A percentile compares a stretch with the other conserved stretches of the same genome.
phyloP scores from a whole-genome alignment of 2,888 invertebrate species.

The Euclidia mi region DNA sequence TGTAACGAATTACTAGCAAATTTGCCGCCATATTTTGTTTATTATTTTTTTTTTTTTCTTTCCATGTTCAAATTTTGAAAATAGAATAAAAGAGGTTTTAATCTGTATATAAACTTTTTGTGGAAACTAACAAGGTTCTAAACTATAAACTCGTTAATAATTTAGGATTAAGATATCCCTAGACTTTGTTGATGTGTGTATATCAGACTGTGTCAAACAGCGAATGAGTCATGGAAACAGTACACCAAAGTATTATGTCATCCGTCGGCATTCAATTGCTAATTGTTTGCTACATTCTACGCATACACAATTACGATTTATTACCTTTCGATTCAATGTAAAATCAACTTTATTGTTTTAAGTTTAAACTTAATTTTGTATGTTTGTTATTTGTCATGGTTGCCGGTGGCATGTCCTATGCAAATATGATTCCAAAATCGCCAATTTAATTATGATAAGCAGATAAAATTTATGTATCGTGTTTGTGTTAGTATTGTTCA shows the following conservation, averaged over 20 bases:
- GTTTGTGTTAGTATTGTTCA: constrained; percentile 20
- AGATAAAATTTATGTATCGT: neutral
- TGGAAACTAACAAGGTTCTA: too few relatives aligned
- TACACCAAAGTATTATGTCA: constrained; percentile 33
- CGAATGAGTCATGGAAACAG: neutral
- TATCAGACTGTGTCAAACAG: too few relatives aligned
- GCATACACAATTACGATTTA: constrained; percentile 44
- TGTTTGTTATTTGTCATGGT: neutral
- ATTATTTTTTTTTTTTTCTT: too few relatives aligned
- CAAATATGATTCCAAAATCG: constrained; percentile 33
- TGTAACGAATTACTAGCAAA: too few relatives aligned
- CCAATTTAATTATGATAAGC: constrained; percentile 18
- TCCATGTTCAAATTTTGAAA: too few relatives aligned
- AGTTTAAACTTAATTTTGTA: constrained; percentile 1
- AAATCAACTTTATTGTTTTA: neutral
- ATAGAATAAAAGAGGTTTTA: too few relatives aligned
- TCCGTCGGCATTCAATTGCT: constrained; percentile 36
- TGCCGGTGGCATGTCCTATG: neutral
- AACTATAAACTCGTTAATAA: too few relatives aligned
- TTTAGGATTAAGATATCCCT: too few relatives aligned
- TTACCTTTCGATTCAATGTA: neutral
- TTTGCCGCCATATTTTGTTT: too few relatives aligned
- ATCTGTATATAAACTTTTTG: too few relatives aligned
- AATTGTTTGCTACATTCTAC: constrained; percentile 29
- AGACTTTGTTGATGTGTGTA: too few relatives aligned